Percentiles rank a stretch among this genome's conserved stretches.
These are phyloP conservation scores for Taenioides sp. DNA, from an alignment of 2,797 vertebrate genomes.

Conservation along the genomic window DNA sequence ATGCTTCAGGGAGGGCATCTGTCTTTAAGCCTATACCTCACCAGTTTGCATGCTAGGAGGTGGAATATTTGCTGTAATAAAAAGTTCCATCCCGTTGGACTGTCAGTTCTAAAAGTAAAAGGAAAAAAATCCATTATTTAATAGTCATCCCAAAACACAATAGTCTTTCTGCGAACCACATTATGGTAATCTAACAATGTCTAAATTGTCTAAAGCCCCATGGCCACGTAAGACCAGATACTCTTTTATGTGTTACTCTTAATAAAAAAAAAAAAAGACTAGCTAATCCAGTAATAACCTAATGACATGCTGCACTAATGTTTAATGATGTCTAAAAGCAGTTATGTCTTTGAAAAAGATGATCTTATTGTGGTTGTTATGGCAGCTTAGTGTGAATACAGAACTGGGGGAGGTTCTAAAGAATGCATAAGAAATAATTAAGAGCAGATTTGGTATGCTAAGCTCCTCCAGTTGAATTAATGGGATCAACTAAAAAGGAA, in stretches of 20 bases:
- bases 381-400: constrained; percentile 60
- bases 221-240: constrained; percentile 46
- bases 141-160: neutral
- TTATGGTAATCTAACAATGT: neutral
- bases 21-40: neutral
- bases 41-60: neutral
- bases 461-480: constrained; percentile 65
- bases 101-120: neutral
- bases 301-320: constrained; percentile 65
- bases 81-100: neutral
- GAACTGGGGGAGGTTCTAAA: constrained; percentile 62
- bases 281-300: constrained; percentile 67
- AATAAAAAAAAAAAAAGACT: constrained; percentile 60
- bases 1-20: neutral
- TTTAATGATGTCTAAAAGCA: constrained; percentile 71
- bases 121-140: neutral
- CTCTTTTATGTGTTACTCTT: constrained; percentile 47
- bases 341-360: constrained; percentile 62
- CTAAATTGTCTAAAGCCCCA: constrained; percentile 51
- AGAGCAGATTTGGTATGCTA: constrained; percentile 74
- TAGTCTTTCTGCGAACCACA: too few species aligned
- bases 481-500: constrained; percentile 61
- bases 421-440: constrained; percentile 74
- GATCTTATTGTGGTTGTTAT: constrained; percentile 61
- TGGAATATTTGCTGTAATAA: neutral